A percentile compares a stretch with the other conserved stretches of the same genome.
These are phyloP conservation scores for Zosterops japonicus DNA, from an alignment of 2,113 vertebrate species.

Conservation along the genomic window DNA sequence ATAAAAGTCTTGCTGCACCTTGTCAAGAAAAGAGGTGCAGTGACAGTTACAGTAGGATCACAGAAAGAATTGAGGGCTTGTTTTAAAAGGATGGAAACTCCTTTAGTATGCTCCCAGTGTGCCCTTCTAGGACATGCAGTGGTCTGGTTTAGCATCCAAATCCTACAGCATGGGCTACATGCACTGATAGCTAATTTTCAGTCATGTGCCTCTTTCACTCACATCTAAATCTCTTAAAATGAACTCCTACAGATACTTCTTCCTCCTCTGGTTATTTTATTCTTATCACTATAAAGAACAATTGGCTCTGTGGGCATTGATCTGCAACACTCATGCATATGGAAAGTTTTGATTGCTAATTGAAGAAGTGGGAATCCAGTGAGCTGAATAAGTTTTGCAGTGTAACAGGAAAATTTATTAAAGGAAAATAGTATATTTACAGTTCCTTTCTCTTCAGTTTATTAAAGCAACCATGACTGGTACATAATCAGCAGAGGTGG, in stretches of 20 bases:
- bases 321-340: neutral
- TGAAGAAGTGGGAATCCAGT: slow-evolving; percentile 21
- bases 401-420: neutral
- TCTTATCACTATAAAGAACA: neutral
- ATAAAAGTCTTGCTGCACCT: neutral
- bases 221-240: neutral
- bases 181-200: neutral
- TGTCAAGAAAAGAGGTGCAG: neutral
- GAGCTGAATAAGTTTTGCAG: neutral
- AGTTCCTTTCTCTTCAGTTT: neutral
- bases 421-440: slow-evolving; percentile 17
- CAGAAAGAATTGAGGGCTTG: neutral
- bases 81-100: neutral
- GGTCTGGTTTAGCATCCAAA: neutral
- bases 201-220: neutral
- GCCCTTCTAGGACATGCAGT: neutral
- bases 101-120: neutral
- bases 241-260: neutral
- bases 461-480: neutral
- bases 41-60: neutral
- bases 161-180: no score
- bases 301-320: neutral
- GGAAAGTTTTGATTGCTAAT: slow-evolving; percentile 13
- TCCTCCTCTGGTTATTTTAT: neutral
- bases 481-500: neutral